A percentile compares a stretch with the other conserved stretches of the same genome.
Conservation (phyloP, 2,888 invertebrate genomes). For the Polydesmus complanatus region DNA sequence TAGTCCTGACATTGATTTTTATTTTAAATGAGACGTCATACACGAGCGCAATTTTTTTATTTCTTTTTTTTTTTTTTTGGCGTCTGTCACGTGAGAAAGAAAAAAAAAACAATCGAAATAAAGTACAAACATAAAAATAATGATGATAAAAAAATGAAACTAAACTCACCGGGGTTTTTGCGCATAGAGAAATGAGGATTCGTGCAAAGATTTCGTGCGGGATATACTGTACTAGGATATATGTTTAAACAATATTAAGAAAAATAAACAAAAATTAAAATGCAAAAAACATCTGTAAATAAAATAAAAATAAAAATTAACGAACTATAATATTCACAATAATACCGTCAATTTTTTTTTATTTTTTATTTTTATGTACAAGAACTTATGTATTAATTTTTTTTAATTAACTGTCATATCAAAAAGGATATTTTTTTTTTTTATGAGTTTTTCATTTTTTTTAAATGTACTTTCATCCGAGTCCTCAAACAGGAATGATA, state of each 20-base stretch:
- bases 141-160: background rate
- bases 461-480: background rate
- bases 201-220: no score
- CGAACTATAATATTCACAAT: background rate
- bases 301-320: background rate
- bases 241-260: background rate
- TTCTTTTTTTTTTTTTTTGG: no score
- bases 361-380: background rate
- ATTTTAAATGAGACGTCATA: background rate
- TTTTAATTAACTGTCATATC: background rate
- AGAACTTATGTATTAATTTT: background rate
- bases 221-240: no score
- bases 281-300: background rate
- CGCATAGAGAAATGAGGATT: no score
- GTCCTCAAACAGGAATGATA: slow-evolving; percentile 5
- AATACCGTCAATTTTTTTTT: background rate
- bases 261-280: background rate
- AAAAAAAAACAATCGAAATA: no score
- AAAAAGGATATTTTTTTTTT: background rate
- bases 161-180: no score
- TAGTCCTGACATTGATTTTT: no score
- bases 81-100: no score
- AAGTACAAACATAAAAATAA: background rate
- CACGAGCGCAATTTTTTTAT: no score
- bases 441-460: background rate